Base-by-base conservation (phyloP, 2,113 vertebrate genomes). In the Myotis brandtii region DNA sequence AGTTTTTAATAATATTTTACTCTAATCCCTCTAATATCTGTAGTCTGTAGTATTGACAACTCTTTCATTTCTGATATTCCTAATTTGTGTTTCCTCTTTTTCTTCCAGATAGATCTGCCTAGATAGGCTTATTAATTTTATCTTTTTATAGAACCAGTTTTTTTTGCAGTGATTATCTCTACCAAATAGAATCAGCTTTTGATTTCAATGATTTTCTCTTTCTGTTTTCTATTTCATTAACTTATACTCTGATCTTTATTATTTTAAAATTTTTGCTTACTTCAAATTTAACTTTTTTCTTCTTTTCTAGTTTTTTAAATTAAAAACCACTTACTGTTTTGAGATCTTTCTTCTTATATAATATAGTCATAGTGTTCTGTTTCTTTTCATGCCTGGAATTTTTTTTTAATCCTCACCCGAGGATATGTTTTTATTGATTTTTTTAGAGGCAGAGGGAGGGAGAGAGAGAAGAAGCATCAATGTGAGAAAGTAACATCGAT, bases 201-300 rank as follows among this genome's bases (percentile, higher is more conserved):
- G 32, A 21, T 46, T 91, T 73, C 10, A 37, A 69, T 69, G 16
- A 59, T 48, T 86, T 73, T 90, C 32, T 86, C 56, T 76, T 54
- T 86, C 9, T 82, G n/a, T 50, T 91, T 87, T 91, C 48, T n/a
- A 83, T 59, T 88, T 72, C 76, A 59, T 59, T 82, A 56, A 56
- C n/a, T 88, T 86, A 34, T 13, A 52, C 9, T 64, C 1, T 67
- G 18, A 64, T 30, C 11, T 91, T 86, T 43, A 76, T 62, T 73
- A 70, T 81, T 56, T 50, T 56, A 62, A 69, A 82, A 59, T 86
- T 48, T 27, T 21, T 73, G 23, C 32, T 73, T 86, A 37, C 11
- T 52, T 91, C 43, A 13, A 86, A 21, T 27, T 83, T 84, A 72
- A 13, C 25, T 80, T 64, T 94, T 77, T 91, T 77, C 16, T 89